A percentile compares a stretch with the other conserved stretches of the same genome.
Conservation (phyloP, 2,113 vertebrate species). For the Peromyscus polionotus region DNA sequence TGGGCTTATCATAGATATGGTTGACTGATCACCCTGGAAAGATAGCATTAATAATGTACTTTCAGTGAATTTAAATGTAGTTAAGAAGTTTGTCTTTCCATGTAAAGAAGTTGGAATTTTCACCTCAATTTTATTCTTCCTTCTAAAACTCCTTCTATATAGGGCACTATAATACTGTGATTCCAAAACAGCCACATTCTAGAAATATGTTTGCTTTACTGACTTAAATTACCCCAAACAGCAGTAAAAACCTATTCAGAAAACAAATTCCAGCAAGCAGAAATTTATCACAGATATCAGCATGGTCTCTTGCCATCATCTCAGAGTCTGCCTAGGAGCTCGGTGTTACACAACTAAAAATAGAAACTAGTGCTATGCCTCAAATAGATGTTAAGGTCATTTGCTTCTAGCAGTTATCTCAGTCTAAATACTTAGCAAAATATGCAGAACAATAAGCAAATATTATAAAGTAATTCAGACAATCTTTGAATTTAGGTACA, state of each 20-base stretch:
- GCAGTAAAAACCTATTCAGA: neutral
- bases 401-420: neutral
- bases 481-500: neutral
- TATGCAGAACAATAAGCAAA: neutral
- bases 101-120: neutral
- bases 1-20: slow-evolving; percentile 64
- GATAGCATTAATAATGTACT: slow-evolving; percentile 29
- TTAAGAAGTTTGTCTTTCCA: neutral
- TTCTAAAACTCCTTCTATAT: neutral
- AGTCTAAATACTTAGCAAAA: neutral
- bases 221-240: slow-evolving; percentile 11
- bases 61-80: neutral
- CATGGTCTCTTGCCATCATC: neutral
- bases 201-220: slow-evolving; percentile 25
- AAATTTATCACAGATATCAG: neutral
- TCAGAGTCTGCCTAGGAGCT: neutral
- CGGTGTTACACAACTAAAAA: slow-evolving; percentile 32
- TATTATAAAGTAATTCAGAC: neutral
- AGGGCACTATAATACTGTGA: neutral
- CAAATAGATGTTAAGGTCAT: neutral
- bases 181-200: neutral
- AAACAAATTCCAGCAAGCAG: neutral
- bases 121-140: neutral
- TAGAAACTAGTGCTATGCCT: neutral
- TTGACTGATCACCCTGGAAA: slow-evolving; percentile 59